A percentile compares a stretch with the other conserved stretches of the same genome.
These are phyloP conservation scores for Nothoprocta perdicaria DNA, from an alignment of 2,113 vertebrate genomes.

Conservation along the genomic window DNA sequence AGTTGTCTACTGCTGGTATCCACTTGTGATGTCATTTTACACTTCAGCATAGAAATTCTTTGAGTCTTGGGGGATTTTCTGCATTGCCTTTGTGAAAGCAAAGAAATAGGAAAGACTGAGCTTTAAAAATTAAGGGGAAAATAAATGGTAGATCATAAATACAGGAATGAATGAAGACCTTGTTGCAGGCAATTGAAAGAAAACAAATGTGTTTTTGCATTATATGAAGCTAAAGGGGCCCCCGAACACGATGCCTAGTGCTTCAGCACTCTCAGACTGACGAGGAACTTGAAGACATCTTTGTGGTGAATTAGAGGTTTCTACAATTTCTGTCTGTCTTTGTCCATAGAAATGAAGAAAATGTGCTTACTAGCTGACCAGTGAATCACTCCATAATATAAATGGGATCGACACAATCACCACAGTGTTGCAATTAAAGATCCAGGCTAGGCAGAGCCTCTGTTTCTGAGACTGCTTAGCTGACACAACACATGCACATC, in stretches of 20 bases:
- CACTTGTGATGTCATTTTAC: background rate
- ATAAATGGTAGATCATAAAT: background rate
- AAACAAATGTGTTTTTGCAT: background rate
- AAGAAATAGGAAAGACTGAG: background rate
- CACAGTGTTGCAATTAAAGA: background rate
- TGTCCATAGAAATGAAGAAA: background rate
- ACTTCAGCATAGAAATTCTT: background rate
- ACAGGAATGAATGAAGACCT: background rate
- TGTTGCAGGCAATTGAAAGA: background rate
- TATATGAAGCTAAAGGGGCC: background rate
- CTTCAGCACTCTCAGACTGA: background rate
- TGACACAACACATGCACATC: background rate
- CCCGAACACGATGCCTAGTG: background rate
- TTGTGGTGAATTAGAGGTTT: background rate
- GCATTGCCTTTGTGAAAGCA: background rate
- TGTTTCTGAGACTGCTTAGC: background rate
- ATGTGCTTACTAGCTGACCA: accelerated
- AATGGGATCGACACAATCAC: background rate
- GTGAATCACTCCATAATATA: background rate
- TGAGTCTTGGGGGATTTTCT: background rate
- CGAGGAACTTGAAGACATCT: background rate
- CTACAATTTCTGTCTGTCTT: background rate
- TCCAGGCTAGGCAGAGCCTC: background rate
- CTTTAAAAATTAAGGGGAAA: background rate
- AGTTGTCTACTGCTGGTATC: background rate